Conservation (phyloP, 2,113 vertebrate species). For the Carassius gibelio region DNA sequence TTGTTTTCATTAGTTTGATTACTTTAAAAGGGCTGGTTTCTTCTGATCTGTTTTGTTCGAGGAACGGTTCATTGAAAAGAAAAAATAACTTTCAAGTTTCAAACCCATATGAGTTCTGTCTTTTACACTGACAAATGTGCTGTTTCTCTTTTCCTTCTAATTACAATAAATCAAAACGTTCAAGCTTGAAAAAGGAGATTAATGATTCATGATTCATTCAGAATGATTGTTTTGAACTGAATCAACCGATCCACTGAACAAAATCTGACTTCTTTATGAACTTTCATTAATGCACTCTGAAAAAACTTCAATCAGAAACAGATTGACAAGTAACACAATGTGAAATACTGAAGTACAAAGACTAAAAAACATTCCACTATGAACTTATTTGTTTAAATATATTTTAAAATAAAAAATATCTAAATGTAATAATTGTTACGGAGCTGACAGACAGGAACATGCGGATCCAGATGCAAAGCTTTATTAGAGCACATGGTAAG, state of each 20-base stretch:
- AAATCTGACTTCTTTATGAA: background rate
- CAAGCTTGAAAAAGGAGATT: background rate
- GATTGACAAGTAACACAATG: no score
- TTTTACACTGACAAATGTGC: background rate
- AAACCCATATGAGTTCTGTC: background rate
- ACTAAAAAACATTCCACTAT: no score
- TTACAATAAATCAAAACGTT: background rate
- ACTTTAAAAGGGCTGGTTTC: conserved; percentile 15
- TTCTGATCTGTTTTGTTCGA: background rate
- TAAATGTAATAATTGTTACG: no score
- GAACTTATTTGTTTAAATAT: no score
- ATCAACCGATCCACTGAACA: background rate
- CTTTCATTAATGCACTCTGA: background rate
- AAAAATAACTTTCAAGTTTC: background rate
- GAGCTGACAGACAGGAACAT: no score
- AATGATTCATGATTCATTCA: background rate
- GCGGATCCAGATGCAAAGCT: no score
- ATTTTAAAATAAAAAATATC: no score
- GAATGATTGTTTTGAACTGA: background rate
- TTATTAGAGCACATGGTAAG: no score
- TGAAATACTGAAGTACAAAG: no score
- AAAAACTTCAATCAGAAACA: no score
- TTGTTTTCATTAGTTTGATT: conserved; percentile 2
- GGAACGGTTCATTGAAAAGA: background rate
- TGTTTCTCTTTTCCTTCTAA: background rate